Evolutionary conservation across 2,797 vertebrate genomes (phyloP).

Genomic region (Neopelma chrysocephalum): DNA sequence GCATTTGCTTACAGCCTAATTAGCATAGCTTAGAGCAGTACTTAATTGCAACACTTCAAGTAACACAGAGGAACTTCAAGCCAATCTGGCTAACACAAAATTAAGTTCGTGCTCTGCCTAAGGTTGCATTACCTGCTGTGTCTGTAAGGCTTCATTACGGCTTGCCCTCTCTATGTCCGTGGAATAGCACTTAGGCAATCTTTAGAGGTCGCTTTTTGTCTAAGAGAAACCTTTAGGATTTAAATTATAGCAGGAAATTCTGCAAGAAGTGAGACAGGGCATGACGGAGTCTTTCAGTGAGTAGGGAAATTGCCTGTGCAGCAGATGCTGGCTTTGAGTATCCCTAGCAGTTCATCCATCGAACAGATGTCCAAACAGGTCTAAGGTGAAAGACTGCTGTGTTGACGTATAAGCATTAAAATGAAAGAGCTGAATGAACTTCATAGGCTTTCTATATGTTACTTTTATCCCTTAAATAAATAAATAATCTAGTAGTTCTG

Average conservation of each 20-base stretch:
- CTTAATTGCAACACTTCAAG: slow-evolving; percentile 25
- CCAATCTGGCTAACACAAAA: not conserved
- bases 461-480: slow-evolving; percentile 1
- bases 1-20: slow-evolving; percentile 49
- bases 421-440: slow-evolving; percentile 1
- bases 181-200: not conserved
- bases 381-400: not conserved
- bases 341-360: slow-evolving; percentile 1
- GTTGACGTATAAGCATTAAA: not conserved
- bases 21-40: slow-evolving; percentile 27
- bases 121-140: not conserved
- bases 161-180: not conserved
- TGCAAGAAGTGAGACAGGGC: not conserved
- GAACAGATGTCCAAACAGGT: not conserved
- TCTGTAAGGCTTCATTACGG: not conserved
- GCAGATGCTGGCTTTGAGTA: not conserved
- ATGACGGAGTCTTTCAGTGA: not conserved
- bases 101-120: not conserved
- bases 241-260: not conserved
- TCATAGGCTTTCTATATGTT: not conserved
- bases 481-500: not conserved
- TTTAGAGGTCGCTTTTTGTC: not conserved
- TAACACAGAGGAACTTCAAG: not conserved
- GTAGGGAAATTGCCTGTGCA: not conserved
- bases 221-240: not conserved